Percentiles rank a stretch among this genome's conserved stretches.
phyloP scores from a whole-genome alignment of 2,113 vertebrate species.

The Ursus arctos region DNA sequence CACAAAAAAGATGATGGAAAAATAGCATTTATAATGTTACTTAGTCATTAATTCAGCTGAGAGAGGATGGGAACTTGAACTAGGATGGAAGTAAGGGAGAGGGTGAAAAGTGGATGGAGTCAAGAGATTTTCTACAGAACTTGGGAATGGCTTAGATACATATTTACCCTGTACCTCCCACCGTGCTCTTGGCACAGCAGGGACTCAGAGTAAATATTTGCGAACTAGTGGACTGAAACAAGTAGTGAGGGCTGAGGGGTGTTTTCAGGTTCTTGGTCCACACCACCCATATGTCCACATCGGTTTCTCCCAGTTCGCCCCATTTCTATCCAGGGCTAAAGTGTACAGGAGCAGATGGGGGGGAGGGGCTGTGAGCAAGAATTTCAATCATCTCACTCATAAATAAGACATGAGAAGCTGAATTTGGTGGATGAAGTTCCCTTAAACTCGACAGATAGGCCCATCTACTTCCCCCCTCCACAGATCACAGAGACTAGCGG shows the following conservation, averaged over 20 bases:
- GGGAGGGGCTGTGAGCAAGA: not conserved
- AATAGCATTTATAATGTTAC: not conserved
- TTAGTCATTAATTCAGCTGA: not conserved
- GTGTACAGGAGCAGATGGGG: not conserved
- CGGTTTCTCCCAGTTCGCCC: not conserved
- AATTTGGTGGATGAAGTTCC: constrained; percentile 1
- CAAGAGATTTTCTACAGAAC: not conserved
- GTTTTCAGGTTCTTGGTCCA: not conserved
- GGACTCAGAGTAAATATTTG: not conserved
- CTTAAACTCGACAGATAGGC: not conserved
- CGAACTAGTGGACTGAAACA: not conserved
- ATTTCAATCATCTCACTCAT: not conserved
- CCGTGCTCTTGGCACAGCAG: not conserved
- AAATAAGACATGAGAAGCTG: constrained; percentile 26
- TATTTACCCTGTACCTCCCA: not conserved
- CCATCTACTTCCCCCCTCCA: not conserved
- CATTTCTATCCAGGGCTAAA: not conserved
- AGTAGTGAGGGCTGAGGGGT: not conserved
- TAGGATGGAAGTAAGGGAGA: not conserved
- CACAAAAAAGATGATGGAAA: not conserved
- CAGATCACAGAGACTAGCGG: constrained; percentile 18
- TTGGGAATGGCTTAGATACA: not conserved
- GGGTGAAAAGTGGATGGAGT: not conserved
- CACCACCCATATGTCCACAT: not conserved
- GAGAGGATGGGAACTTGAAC: not conserved